phyloP scores from a whole-genome alignment of 2,797 vertebrate species.

The Ficedula albicollis region DNA sequence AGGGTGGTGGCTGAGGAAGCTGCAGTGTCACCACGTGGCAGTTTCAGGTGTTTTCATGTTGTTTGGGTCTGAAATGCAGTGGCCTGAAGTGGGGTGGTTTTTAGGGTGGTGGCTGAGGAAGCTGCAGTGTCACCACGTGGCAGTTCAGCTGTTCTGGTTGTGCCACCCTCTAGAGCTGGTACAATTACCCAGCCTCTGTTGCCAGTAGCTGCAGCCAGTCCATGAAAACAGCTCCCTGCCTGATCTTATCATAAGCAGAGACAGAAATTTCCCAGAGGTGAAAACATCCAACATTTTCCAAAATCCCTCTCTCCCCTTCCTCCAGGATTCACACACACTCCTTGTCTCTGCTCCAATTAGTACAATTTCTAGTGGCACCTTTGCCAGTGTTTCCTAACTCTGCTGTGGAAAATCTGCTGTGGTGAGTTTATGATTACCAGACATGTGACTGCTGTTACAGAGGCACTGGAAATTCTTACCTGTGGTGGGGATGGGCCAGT shows the following conservation, averaged over 20 bases:
- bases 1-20: background rate
- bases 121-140: rapidly evolving
- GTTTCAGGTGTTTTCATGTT: too few species aligned
- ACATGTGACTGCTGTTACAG: background rate
- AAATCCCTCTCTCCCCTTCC: background rate
- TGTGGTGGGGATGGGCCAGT: background rate
- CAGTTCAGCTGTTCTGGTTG: background rate
- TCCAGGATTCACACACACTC: background rate
- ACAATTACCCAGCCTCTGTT: background rate
- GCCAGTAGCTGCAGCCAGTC: background rate
- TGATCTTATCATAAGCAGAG: background rate
- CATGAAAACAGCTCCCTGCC: background rate
- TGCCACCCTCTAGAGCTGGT: background rate
- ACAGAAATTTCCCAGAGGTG: background rate
- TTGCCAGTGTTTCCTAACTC: background rate
- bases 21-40: background rate
- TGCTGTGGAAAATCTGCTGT: background rate
- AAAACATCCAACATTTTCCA: rapidly evolving
- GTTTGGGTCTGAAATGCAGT: background rate
- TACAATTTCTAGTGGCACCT: background rate
- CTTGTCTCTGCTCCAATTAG: background rate
- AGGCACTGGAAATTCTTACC: background rate
- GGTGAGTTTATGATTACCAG: background rate
- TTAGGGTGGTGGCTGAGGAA: background rate
- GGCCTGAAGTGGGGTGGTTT: background rate